Evolutionary conservation across 2,888 invertebrate species (phyloP), one percentile per base, ranked within the genome.

Genomic region (Tachina lurida): DNA sequence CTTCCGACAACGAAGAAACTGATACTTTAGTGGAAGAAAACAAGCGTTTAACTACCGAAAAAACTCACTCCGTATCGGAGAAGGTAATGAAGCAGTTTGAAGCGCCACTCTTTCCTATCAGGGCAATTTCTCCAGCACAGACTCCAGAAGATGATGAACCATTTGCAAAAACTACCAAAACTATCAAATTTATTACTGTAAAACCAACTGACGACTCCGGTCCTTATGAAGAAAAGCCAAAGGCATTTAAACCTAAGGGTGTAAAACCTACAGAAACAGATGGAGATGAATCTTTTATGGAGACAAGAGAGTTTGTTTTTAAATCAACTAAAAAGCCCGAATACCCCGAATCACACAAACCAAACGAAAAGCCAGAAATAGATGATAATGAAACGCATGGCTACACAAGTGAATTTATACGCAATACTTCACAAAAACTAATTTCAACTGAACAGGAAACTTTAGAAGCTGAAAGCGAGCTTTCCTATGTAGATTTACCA

Each of bases 301-400:
- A 80, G 15, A 74, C 80, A n/a, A 47, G 39, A 3, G 62, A 81
- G 54, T 75, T 62, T 47, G 62, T 56, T 62, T 54, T 39, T n/a
- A 73, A 19, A 63, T 9, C 74, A 5, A 45, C 19, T 7, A 17
- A 71, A 2, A 60, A 68, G n/a, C 67, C 49, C 3, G 54, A 54
- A 13, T 45, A 71, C 1, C 78, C 52, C 2, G 58, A 10, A 12
- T 22, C 45, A 9, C 15, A 74, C 10, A n/a, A 74, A 56, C 43
- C 52, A 2, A 7, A 9, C 3, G 15, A 49, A 52, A 62, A 19
- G 9, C 39, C 54, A 10, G 41, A 19, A 47, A 49, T 54, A 17
- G 52, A 45, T n/a, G 62, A 52, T 17, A 9, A 68, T 22, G 49
- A 71, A 15, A 65, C 22, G 1, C 43, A 0, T 8, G 9, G 2